phyloP scores from a whole-genome alignment of 2,797 vertebrate genomes.

The Poecile montanus region DNA sequence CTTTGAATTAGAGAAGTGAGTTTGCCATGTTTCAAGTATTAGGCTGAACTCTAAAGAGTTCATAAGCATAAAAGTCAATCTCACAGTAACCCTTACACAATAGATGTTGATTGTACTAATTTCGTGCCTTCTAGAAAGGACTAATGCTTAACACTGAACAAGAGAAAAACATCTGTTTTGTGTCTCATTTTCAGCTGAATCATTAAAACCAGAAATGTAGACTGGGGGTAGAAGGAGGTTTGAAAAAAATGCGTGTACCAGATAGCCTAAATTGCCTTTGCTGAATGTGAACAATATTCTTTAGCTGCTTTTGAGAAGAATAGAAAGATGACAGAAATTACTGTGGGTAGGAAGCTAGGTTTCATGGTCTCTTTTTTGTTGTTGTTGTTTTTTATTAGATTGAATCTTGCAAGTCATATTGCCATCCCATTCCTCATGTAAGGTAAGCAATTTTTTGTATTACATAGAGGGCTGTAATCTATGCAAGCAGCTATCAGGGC shows the following conservation, averaged over 20 bases:
- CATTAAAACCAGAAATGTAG: background rate
- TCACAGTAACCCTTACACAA: background rate
- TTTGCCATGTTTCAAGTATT: background rate
- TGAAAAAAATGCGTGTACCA: background rate
- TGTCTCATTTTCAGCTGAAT: conserved; percentile 18
- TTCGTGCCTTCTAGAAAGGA: background rate
- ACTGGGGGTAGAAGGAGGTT: background rate
- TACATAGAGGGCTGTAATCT: background rate
- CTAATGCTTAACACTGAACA: background rate
- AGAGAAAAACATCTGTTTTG: background rate
- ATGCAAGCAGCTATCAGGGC: background rate
- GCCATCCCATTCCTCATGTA: background rate
- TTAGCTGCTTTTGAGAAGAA: background rate
- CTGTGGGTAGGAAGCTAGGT: background rate
- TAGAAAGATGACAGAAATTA: background rate
- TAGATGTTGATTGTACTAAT: background rate
- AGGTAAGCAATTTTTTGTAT: background rate
- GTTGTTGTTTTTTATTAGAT: background rate
- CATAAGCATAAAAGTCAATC: conserved; percentile 15
- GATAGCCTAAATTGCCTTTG: background rate
- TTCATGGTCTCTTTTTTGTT: background rate
- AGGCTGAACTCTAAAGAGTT: background rate
- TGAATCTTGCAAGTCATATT: background rate
- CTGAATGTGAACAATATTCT: background rate
- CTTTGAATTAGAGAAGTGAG: background rate